A percentile compares a stretch with the other conserved stretches of the same genome.
phyloP scores from a whole-genome alignment of 2,888 invertebrate genomes.

The Sericinus montela region DNA sequence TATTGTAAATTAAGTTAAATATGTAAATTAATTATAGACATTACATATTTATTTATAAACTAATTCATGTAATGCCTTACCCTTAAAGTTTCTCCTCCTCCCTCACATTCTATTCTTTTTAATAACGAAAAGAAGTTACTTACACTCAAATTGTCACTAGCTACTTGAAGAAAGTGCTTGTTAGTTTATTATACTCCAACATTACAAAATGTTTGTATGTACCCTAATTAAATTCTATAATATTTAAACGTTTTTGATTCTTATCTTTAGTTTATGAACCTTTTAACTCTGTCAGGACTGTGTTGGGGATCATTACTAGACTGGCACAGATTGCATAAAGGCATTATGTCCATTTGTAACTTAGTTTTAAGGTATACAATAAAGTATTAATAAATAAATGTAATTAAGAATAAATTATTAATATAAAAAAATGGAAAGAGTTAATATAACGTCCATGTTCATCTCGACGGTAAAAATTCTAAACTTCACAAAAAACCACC shows the following conservation, averaged over 20 bases:
- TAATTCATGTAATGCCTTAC: conserved; percentile 21
- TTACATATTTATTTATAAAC: conserved; percentile 17
- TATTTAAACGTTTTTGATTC: conserved; percentile 60
- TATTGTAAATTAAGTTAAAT: conserved; percentile 19
- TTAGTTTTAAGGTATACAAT: too few species aligned
- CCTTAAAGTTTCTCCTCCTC: conserved; percentile 49
- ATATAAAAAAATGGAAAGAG: too few species aligned
- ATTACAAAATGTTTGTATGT: conserved; percentile 78
- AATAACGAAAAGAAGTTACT: conserved; percentile 40
- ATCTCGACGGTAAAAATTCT: too few species aligned
- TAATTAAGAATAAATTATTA: too few species aligned
- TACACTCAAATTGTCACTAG: conserved; percentile 63
- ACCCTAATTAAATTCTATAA: conserved; percentile 78
- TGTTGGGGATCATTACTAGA: too few species aligned
- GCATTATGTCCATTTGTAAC: too few species aligned
- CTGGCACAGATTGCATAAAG: too few species aligned
- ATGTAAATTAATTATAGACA: conserved; percentile 28
- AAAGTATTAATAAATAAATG: too few species aligned
- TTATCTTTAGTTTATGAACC: neutral
- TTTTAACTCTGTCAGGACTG: too few species aligned
- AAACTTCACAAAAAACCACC: too few species aligned
- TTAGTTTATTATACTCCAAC: conserved; percentile 76
- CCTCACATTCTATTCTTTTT: conserved; percentile 45
- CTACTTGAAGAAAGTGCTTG: conserved; percentile 69
- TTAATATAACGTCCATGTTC: too few species aligned